Conservation (phyloP, 2,113 vertebrate species). For the Nerophis lumbriciformis region DNA sequence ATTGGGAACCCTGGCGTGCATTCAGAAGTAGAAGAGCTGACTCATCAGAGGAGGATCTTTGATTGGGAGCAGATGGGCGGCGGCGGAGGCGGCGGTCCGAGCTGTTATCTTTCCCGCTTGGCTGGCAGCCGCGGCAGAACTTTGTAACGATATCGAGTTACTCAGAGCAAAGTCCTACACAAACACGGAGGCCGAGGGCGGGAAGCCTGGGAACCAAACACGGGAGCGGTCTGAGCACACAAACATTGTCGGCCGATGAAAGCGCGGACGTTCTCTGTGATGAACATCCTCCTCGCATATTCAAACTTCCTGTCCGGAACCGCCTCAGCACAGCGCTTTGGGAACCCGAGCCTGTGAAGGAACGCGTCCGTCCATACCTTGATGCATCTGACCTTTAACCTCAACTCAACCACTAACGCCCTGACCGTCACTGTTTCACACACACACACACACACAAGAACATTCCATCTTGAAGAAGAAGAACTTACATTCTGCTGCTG, state of each 20-base stretch:
- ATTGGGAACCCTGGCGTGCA: neutral
- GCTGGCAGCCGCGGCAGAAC: conserved; percentile 21
- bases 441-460: too few relatives aligned
- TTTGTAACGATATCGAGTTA: conserved; percentile 39
- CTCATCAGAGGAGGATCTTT: neutral
- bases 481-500: conserved; percentile 84
- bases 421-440: too few relatives aligned
- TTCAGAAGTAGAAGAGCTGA: neutral
- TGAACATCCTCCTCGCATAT: neutral
- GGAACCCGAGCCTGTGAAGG: neutral
- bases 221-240: conserved; percentile 48
- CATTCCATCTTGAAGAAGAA: neutral
- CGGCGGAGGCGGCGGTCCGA: neutral
- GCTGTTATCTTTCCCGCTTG: conserved; percentile 34
- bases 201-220: conserved; percentile 37
- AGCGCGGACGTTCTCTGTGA: neutral
- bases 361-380: too few relatives aligned
- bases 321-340: neutral
- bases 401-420: neutral
- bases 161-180: conserved; percentile 33
- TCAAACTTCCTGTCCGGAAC: neutral
- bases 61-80: conserved; percentile 10
- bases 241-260: conserved; percentile 21
- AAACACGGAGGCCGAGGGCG: conserved; percentile 25
- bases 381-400: neutral